These are phyloP conservation scores for Gymnothorax reevesii DNA, from an alignment of 2,797 vertebrate genomes.

Conservation along the genomic window DNA sequence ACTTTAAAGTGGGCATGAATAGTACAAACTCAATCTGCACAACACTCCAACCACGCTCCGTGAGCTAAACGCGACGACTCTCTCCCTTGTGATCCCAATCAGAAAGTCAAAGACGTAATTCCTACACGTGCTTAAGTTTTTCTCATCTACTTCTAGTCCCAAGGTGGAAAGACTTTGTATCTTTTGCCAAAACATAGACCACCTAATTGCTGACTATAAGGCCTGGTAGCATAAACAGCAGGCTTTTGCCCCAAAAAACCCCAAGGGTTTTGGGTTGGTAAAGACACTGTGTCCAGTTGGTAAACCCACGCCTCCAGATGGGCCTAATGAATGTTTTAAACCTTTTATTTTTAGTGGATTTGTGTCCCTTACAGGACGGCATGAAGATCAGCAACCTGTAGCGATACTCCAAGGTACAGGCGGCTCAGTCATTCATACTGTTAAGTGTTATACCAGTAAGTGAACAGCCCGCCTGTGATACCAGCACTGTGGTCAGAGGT, in stretches of 20 bases:
- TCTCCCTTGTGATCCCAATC: too few species aligned
- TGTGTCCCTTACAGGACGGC: not conserved
- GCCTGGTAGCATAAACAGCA: not conserved
- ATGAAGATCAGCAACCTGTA: not conserved
- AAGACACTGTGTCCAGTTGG: not conserved
- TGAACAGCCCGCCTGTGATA: not conserved
- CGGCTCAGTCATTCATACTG: not conserved
- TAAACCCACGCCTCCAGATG: not conserved
- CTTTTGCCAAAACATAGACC: slow-evolving; percentile 22
- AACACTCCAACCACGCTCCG: too few species aligned
- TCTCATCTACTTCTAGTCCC: not conserved
- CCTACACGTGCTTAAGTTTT: too few species aligned
- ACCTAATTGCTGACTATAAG: slow-evolving; percentile 17
- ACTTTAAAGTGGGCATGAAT: too few species aligned
- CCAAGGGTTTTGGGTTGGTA: not conserved
- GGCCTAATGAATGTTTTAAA: not conserved
- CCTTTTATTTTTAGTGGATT: not conserved
- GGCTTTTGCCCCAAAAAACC: not conserved
- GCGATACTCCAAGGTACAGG: not conserved
- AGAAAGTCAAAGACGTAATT: too few species aligned
- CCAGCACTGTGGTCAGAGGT: not conserved
- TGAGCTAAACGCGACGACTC: too few species aligned
- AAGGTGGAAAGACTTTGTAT: not conserved
- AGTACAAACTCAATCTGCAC: too few species aligned
- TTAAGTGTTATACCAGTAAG: not conserved